Conservation (phyloP, 2,888 invertebrate genomes). For the Lottia scabra region DNA sequence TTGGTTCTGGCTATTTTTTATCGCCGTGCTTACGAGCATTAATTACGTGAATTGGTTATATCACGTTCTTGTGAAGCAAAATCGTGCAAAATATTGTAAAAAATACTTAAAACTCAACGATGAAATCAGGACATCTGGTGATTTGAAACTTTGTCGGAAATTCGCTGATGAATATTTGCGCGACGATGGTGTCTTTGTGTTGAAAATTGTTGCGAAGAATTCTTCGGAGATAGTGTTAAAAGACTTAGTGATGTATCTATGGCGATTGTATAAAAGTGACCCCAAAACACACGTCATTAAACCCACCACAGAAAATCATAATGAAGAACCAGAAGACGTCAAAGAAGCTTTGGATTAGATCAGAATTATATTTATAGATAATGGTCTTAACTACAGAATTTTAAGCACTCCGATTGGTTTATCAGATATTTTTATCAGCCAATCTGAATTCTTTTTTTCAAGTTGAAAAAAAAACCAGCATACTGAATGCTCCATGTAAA, state of each 20-base stretch:
- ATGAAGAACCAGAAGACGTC: neutral
- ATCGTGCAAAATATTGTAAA: constrained; percentile 46
- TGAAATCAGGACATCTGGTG: constrained; percentile 48
- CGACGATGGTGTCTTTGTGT: constrained; percentile 57
- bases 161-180: constrained; percentile 57
- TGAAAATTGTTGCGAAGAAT: constrained; percentile 52
- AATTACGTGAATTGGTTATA: constrained; percentile 52
- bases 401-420: no score
- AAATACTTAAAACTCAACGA: constrained; percentile 55
- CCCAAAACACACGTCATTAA: neutral
- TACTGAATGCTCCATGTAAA: no score
- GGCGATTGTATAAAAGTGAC: constrained; percentile 37
- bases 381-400: no score
- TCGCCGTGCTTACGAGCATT: constrained; percentile 42
- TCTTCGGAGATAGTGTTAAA: constrained; percentile 57
- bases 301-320: neutral
- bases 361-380: no score
- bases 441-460: no score
- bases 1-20: constrained; percentile 57
- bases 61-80: constrained; percentile 44
- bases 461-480: no score
- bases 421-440: no score
- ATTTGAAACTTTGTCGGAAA: constrained; percentile 47
- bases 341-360: neutral
- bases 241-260: constrained; percentile 50